Percentiles rank a stretch among this genome's conserved stretches.
phyloP scores from a whole-genome alignment of 2,888 invertebrate genomes.

The Synergus itoensis region DNA sequence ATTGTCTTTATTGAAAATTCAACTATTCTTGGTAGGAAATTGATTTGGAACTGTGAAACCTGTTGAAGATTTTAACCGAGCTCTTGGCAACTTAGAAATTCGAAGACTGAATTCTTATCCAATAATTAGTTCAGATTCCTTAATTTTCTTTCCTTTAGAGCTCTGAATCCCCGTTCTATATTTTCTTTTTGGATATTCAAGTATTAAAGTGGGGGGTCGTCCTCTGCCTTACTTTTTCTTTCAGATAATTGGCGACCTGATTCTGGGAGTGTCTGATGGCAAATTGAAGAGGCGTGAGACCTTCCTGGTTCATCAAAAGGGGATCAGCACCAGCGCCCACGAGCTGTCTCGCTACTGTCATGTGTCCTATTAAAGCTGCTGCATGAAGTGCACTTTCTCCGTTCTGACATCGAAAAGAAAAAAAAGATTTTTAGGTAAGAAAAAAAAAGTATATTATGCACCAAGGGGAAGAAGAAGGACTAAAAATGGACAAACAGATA shows the following conservation, averaged over 20 bases:
- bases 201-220: conserved; percentile 63
- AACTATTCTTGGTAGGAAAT: background rate
- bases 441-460: background rate
- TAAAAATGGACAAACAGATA: too few relatives aligned
- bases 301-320: conserved; percentile 85
- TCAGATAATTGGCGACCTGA: conserved; percentile 81
- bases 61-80: too few relatives aligned
- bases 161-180: too few relatives aligned
- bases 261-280: conserved; percentile 80
- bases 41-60: too few relatives aligned
- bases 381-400: conserved; percentile 95
- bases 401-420: conserved; percentile 82
- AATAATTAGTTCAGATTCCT: too few relatives aligned
- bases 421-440: background rate
- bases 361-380: conserved; percentile 92
- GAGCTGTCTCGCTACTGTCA: conserved; percentile 88
- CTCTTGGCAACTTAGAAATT: conserved; percentile 31
- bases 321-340: conserved; percentile 86
- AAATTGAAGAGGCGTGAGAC: conserved; percentile 83
- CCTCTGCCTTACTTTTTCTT: conserved; percentile 75
- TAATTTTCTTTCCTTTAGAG: background rate
- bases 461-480: too few relatives aligned
- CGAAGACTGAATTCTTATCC: background rate
- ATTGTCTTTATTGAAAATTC: background rate
- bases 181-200: conserved; percentile 41